phyloP scores from a whole-genome alignment of 1,140 invertebrate genomes.

The Calephelis nemesis region DNA sequence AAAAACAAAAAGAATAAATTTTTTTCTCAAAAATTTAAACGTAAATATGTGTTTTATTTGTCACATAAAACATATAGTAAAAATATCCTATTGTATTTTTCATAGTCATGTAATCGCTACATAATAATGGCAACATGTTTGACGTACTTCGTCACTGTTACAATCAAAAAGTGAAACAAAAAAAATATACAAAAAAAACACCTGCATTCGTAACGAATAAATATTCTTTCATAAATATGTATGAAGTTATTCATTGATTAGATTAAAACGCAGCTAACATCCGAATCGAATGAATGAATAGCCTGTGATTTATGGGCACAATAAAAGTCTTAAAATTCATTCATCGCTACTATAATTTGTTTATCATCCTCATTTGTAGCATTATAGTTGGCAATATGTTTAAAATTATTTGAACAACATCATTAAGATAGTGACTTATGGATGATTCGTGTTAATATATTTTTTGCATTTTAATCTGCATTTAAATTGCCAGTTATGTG shows the following conservation, averaged over 20 bases:
- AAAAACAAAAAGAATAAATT: too few species aligned
- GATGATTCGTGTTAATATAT: neutral
- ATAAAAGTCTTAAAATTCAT: conserved; percentile 11
- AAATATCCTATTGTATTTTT: too few species aligned
- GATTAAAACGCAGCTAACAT: neutral
- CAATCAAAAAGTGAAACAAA: too few species aligned
- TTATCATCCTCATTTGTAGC: conserved; percentile 1
- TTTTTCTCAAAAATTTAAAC: too few species aligned
- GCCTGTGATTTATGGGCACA: conserved; percentile 7
- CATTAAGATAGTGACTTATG: conserved; percentile 15
- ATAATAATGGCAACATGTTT: too few species aligned
- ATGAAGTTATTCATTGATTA: neutral
- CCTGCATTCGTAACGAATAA: neutral
- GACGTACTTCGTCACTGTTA: too few species aligned
- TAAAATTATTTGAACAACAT: conserved; percentile 3
- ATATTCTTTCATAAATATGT: neutral
- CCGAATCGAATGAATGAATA: conserved; percentile 3
- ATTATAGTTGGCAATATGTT: conserved; percentile 6
- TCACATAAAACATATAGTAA: too few species aligned
- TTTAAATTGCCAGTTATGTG: conserved; percentile 7
- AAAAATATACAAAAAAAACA: neutral
- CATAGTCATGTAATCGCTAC: too few species aligned
- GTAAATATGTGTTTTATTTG: too few species aligned
- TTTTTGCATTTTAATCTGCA: conserved; percentile 1
- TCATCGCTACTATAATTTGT: neutral